A percentile compares a stretch with the other conserved stretches of the same genome.
phyloP scores from a whole-genome alignment of 2,113 vertebrate genomes.

The Cranoglanis bouderius region DNA sequence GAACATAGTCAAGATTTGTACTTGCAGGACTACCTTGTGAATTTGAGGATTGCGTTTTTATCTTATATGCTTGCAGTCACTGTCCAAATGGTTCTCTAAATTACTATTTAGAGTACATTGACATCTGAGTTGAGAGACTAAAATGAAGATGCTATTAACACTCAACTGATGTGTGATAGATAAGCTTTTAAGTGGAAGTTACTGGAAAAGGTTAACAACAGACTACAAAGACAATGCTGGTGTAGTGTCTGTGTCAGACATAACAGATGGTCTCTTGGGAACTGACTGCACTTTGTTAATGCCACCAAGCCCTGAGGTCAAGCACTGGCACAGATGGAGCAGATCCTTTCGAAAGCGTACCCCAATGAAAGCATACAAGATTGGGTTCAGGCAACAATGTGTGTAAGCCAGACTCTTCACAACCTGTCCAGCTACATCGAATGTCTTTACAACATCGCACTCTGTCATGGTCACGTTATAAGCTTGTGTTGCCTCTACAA shows the following conservation, averaged over 20 bases:
- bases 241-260: conserved; percentile 77
- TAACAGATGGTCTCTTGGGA: conserved; percentile 73
- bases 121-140: background rate
- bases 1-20: background rate
- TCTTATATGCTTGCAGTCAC: background rate
- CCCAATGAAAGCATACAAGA: conserved; percentile 86
- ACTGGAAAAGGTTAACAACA: background rate
- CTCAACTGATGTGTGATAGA: background rate
- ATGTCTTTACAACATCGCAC: conserved; percentile 60
- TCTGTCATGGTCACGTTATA: conserved; percentile 58
- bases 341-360: conserved; percentile 82
- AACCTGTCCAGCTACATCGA: conserved; percentile 79
- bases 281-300: conserved; percentile 57
- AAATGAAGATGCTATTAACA: background rate
- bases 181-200: background rate
- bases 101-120: background rate
- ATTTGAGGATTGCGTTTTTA: background rate
- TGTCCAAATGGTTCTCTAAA: background rate
- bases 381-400: conserved; percentile 87
- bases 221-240: conserved; percentile 74
- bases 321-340: conserved; percentile 64
- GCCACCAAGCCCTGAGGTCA: conserved; percentile 56
- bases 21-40: background rate
- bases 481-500: conserved; percentile 74
- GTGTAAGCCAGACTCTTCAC: conserved; percentile 82